A percentile compares a stretch with the other conserved stretches of the same genome.
Conservation (phyloP, 2,888 invertebrate genomes). For the Lasioglossum figueresi region DNA sequence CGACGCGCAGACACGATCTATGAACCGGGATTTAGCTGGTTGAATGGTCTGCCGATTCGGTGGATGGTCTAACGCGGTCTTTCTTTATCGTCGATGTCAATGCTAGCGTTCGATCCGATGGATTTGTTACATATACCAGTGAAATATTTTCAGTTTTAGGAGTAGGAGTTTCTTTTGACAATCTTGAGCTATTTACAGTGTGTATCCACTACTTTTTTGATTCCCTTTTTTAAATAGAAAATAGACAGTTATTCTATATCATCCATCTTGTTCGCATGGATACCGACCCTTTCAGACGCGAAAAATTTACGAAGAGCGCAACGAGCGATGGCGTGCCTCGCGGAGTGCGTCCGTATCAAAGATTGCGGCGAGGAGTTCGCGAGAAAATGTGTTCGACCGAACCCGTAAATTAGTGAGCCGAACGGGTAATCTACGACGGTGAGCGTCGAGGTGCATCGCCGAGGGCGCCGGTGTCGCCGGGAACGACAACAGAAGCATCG, state of each 20-base stretch:
- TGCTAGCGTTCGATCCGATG: not conserved
- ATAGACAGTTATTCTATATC: not conserved
- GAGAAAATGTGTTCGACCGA: not conserved
- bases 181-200: not conserved
- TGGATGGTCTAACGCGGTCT: not conserved
- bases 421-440: conserved; percentile 68
- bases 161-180: not conserved
- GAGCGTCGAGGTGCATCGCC: conserved; percentile 48
- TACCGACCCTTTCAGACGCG: not conserved
- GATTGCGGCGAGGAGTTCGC: not conserved
- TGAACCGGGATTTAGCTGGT: not conserved
- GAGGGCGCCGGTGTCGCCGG: conserved; percentile 41
- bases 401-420: conserved; percentile 38
- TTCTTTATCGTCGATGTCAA: not conserved
- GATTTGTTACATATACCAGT: not conserved
- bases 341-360: not conserved
- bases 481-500: conserved; percentile 37
- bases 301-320: not conserved
- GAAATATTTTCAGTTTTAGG: not conserved
- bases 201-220: not conserved
- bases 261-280: not conserved
- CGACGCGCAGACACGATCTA: conserved; percentile 33
- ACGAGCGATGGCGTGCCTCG: not conserved
- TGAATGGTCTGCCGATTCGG: not conserved
- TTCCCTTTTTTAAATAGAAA: not conserved